Evolutionary conservation across 2,113 vertebrate species (phyloP).

Genomic region (Propithecus coquereli): DNA sequence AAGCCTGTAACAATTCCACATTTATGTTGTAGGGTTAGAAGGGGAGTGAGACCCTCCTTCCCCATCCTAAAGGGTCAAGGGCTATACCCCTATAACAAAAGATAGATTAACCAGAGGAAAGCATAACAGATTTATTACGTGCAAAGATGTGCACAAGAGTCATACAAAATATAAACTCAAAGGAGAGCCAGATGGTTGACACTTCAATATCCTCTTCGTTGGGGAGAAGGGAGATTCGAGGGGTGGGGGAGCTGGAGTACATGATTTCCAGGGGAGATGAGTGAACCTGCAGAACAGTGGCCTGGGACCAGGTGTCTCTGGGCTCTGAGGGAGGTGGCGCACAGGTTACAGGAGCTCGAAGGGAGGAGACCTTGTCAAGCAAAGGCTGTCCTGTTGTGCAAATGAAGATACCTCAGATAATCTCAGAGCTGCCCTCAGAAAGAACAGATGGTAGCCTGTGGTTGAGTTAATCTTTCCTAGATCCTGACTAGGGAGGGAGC

Average conservation of each 20-base stretch:
- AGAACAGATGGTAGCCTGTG: not conserved
- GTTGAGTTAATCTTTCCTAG: not conserved
- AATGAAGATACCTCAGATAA: not conserved
- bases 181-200: not conserved
- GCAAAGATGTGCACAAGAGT: not conserved
- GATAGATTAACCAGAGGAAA: not conserved
- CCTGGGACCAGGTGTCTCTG: not conserved
- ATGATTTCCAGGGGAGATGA: not conserved
- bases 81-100: not conserved
- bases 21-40: not conserved
- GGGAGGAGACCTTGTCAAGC: not conserved
- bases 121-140: not conserved
- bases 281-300: not conserved
- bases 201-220: not conserved
- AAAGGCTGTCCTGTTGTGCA: not conserved
- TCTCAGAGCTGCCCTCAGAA: not conserved
- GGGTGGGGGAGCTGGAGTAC: not conserved
- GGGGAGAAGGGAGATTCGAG: not conserved
- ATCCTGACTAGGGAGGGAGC: not conserved
- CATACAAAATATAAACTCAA: not conserved
- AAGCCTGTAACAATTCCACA: not conserved
- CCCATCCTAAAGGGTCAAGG: not conserved
- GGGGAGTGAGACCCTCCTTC: not conserved
- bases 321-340: not conserved
- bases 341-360: not conserved